These are phyloP conservation scores for Psophia crepitans DNA, from an alignment of 2,113 vertebrate species.

Conservation along the genomic window DNA sequence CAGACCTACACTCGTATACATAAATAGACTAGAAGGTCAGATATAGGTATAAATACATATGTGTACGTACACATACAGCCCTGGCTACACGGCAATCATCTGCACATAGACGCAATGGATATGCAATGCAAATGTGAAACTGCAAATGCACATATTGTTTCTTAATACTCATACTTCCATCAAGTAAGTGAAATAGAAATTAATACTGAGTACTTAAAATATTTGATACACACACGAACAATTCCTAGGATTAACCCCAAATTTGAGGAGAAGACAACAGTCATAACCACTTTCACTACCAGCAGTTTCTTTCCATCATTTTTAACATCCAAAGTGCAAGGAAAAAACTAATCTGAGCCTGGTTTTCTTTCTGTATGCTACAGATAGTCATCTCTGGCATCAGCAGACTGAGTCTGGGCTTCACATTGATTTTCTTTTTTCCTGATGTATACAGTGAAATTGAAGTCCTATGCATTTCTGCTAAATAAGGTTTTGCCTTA, in stretches of 20 bases:
- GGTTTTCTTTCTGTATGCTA: neutral
- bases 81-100: rapidly evolving
- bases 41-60: neutral
- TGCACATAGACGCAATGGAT: neutral
- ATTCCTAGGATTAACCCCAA: neutral
- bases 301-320: neutral
- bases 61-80: neutral
- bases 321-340: neutral
- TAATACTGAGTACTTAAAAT: neutral
- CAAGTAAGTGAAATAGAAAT: neutral
- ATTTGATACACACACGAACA: neutral
- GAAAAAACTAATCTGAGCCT: neutral
- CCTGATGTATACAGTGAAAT: constrained; percentile 6
- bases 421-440: constrained; percentile 39
- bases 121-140: neutral
- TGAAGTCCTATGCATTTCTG: constrained; percentile 20
- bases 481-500: constrained; percentile 20
- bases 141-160: neutral
- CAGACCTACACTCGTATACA: neutral
- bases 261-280: neutral
- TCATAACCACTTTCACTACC: neutral
- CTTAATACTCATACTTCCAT: neutral
- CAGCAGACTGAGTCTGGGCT: constrained; percentile 6
- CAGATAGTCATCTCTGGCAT: constrained; percentile 27
- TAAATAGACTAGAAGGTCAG: neutral